Evolutionary conservation across 1,140 invertebrate species (phyloP), one percentile per base, ranked within the genome.

Genomic region (Lithobius niger): DNA sequence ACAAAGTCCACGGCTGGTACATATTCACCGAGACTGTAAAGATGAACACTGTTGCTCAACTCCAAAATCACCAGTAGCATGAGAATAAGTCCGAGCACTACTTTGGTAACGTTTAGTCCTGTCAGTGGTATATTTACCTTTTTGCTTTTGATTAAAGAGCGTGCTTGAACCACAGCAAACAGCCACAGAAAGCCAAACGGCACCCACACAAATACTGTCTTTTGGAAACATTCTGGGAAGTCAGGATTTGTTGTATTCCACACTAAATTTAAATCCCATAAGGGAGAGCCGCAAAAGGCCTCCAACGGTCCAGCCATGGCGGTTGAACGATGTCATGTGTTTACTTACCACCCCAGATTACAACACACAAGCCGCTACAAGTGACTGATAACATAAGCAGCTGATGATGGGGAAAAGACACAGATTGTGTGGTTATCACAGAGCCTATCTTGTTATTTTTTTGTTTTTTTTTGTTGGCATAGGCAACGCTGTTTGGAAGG

Each of bases 181-280:
- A 82, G 52, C 84, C 86, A 92, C 2, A 95, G 71, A 69, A 89
- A 91, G 18, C 77, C 66, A 70, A 88, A 92, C 3, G 94, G 92
- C 40, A 80, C 68, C 88, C 89, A 94, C 47, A 89, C 72, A 28
- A 97, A 67, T 1, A 86, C 80, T 2, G 90, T 94, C 69, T 84
- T 82, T 67, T 93, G 83, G 71, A 94, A 91, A 70, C 90, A 95
- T 69, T 76, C 71, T 54, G 88, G 88, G 48, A 95, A 77, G 66
- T 90, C 82, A 40, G 91, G 90, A 68, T 81, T 74, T 18, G 77
- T 70, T 19, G 87, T 88, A 60, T 86, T 71, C 88, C 89, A 93
- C 50, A 83, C 81, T 63, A 81, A 59, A 62, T 78, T 78, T 59
- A 65, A 61, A 71, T 90, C 78, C 88, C 91, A 73, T 6, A 54